Conservation (phyloP, 1,140 invertebrate species). For the Drosophila athabasca region DNA sequence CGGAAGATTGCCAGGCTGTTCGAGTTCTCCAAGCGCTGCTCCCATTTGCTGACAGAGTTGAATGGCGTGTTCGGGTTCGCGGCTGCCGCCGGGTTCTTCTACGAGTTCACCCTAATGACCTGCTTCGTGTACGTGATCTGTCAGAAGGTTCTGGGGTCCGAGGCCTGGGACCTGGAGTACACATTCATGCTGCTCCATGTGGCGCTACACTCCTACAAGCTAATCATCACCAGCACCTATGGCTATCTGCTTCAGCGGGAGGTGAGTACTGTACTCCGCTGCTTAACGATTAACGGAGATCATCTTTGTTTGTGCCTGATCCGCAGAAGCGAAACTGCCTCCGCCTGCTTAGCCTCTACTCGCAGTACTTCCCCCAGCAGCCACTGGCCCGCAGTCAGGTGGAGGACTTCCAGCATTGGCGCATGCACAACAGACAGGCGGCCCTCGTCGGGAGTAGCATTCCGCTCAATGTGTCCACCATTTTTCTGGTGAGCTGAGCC, state of each 20-base stretch:
- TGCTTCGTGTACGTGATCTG: slow-evolving; percentile 67
- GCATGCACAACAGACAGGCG: slow-evolving; percentile 61
- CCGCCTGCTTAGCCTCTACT: slow-evolving; percentile 45
- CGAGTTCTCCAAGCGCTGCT: slow-evolving; percentile 47
- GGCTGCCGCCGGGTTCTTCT: slow-evolving; percentile 58
- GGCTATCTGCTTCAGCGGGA: slow-evolving; percentile 62
- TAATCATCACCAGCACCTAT: slow-evolving; percentile 58
- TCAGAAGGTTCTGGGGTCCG: slow-evolving; percentile 55
- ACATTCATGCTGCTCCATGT: slow-evolving; percentile 57
- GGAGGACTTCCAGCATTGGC: slow-evolving; percentile 67
- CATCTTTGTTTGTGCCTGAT: neutral
- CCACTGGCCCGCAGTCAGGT: slow-evolving; percentile 1
- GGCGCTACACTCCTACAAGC: slow-evolving; percentile 61
- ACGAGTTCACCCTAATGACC: slow-evolving; percentile 74
- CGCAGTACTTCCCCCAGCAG: slow-evolving; percentile 27
- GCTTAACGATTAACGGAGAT: neutral
- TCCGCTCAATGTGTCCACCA: slow-evolving; percentile 42
- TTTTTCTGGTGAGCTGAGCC: slow-evolving; percentile 44
- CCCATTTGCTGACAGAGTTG: slow-evolving; percentile 38
- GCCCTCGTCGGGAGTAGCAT: slow-evolving; percentile 47
- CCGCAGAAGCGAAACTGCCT: slow-evolving; percentile 58
- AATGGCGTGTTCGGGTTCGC: slow-evolving; percentile 58
- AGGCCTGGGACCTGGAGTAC: slow-evolving; percentile 50
- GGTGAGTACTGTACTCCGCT: slow-evolving; percentile 25
- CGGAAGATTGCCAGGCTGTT: slow-evolving; percentile 40